Evolutionary conservation across 2,797 vertebrate species (phyloP), one percentile per base, ranked within the genome.

Genomic region (Peromyscus aztecus): DNA sequence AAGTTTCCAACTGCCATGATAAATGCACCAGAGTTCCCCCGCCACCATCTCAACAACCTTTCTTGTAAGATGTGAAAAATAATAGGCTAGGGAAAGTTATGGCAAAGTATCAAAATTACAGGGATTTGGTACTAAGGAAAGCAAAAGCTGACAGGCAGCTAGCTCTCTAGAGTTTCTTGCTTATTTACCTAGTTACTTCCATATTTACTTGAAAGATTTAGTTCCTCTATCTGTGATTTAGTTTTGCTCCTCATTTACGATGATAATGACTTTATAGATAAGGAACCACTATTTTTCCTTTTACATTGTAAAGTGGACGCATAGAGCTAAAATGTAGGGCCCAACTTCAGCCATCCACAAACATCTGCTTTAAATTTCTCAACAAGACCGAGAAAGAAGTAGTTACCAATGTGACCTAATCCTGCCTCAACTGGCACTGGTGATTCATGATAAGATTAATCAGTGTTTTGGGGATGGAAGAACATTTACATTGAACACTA

Each of bases 41-140:
- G 8, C 31, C 43, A 29, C 88, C 75, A 69, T 90, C 29, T 96
- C 27, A 31, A 89, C 43, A 80, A 6, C 82, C 7, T 95, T 96
- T 43, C 40, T 75, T 49, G 23, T 84, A 91, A 61, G 80, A 94
- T 88, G 65, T 88, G 21, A 73, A 85, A 97, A 97, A 85, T 85
- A 94, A 81, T 49, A 89, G 82, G 78, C 78, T 84, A 95, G 52
- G n/a, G 12, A 90, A 94, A 91, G 91, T 17, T 83, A 85, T 49
- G 24, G 83, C 63, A 55, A 46, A 89, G 24, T 67, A 43, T 85
- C 43, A 75, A 65, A 78, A 93, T 40, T 31, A 34, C 21, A 90
- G 21, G 29, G 27, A 83, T 37, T 9, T 59, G 86, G 65, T 46
- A 49, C 0, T 29, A 59, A 84, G 46, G 84, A 57, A 2, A 94